A percentile compares a stretch with the other conserved stretches of the same genome.
These are phyloP conservation scores for Neolamprologus sp. DNA, from an alignment of 2,113 vertebrate species.

Conservation along the genomic window DNA sequence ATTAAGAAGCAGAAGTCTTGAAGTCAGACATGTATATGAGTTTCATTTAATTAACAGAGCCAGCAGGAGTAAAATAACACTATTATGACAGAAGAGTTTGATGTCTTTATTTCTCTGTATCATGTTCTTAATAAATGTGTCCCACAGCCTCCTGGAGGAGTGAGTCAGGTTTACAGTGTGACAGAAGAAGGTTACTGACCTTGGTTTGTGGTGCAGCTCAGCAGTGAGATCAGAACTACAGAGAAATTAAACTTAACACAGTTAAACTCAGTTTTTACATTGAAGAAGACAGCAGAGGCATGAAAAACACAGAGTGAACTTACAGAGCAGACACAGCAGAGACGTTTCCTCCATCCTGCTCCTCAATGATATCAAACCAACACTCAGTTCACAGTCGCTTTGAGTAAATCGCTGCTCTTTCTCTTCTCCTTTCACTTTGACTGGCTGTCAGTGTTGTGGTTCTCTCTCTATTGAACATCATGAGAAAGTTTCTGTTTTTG, in stretches of 20 bases:
- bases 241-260: not conserved
- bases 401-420: not conserved
- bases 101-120: not conserved
- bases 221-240: not conserved
- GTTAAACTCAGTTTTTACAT: not conserved
- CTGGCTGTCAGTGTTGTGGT: fast-evolving
- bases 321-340: too few species aligned
- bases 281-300: fast-evolving
- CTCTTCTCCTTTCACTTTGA: not conserved
- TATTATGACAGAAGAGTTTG: too few species aligned
- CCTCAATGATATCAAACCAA: fast-evolving
- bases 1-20: not conserved
- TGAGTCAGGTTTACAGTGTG: fast-evolving
- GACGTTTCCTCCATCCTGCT: fast-evolving
- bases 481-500: not conserved
- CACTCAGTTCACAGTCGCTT: not conserved
- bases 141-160: fast-evolving
- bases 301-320: fast-evolving
- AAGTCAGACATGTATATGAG: not conserved
- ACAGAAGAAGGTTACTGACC: not conserved
- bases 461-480: not conserved
- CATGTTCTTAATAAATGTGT: not conserved
- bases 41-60: fast-evolving
- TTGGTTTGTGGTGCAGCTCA: not conserved
- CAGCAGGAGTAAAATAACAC: not conserved